These are phyloP conservation scores for Rhabdophis nuchalis DNA, from an alignment of 2,797 vertebrate species.

Conservation along the genomic window DNA sequence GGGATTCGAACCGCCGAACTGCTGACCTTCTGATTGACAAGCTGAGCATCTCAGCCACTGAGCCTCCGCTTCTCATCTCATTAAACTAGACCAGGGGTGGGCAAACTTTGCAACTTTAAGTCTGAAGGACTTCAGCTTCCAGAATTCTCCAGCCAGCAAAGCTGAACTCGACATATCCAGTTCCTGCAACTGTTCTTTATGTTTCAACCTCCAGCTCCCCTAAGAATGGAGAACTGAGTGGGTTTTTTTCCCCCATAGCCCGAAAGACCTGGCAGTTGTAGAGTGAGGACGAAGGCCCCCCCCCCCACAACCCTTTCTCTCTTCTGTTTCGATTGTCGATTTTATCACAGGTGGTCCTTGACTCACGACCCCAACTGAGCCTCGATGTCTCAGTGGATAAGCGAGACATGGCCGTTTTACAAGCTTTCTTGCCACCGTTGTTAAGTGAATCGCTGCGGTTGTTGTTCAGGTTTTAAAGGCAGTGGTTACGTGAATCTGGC, in stretches of 20 bases:
- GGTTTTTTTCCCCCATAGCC: background rate
- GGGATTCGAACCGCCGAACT: too few relatives aligned
- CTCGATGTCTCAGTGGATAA: background rate
- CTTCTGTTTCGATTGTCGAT: background rate
- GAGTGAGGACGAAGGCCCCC: background rate
- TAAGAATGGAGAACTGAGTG: too few relatives aligned
- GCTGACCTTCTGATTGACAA: too few relatives aligned
- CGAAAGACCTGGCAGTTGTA: background rate
- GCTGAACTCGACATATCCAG: too few relatives aligned
- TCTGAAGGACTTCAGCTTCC: too few relatives aligned
- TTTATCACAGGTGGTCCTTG: background rate
- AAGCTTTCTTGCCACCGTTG: background rate
- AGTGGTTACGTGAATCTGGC: background rate
- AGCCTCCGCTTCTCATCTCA: too few relatives aligned
- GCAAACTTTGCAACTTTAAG: too few relatives aligned
- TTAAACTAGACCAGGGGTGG: too few relatives aligned
- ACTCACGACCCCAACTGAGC: background rate
- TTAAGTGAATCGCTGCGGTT: background rate
- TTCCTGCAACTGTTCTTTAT: too few relatives aligned
- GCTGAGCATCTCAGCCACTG: too few relatives aligned
- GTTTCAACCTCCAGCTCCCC: too few relatives aligned
- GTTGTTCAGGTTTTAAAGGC: background rate
- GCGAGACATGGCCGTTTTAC: fast-evolving
- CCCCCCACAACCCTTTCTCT: background rate
- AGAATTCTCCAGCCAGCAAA: too few relatives aligned